Evolutionary conservation across 2,888 invertebrate genomes (phyloP).

Genomic region (Biston betularia): DNA sequence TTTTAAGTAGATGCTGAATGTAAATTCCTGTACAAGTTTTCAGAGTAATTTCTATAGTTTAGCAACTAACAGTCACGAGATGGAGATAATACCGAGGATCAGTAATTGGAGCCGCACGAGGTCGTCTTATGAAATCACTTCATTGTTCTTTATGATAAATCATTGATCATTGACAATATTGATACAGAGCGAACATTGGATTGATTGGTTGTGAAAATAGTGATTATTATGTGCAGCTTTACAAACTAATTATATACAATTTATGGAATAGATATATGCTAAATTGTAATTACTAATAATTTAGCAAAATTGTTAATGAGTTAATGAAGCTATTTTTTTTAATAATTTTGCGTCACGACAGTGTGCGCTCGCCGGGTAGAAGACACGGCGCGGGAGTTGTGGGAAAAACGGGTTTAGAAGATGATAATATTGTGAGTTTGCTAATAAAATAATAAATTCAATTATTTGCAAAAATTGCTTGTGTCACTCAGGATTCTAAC

Average conservation of each 20-base stretch:
- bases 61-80: slow-evolving; percentile 39
- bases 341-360: too few relatives aligned
- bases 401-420: too few relatives aligned
- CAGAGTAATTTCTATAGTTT: slow-evolving; percentile 28
- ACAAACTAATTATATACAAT: neutral
- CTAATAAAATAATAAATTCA: too few relatives aligned
- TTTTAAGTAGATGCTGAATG: slow-evolving; percentile 5
- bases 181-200: neutral
- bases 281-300: too few relatives aligned
- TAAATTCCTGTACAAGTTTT: slow-evolving; percentile 12
- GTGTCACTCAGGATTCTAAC: too few relatives aligned
- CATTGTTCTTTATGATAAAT: slow-evolving; percentile 43
- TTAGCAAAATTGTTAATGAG: too few relatives aligned
- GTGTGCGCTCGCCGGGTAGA: too few relatives aligned
- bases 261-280: neutral
- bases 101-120: slow-evolving; percentile 40
- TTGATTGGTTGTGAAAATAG: neutral
- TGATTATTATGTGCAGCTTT: neutral
- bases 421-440: too few relatives aligned
- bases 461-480: too few relatives aligned
- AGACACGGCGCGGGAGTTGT: too few relatives aligned
- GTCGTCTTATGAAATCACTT: slow-evolving; percentile 43
- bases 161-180: slow-evolving; percentile 30
- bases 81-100: slow-evolving; percentile 35
- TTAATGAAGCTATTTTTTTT: too few relatives aligned